Conservation (phyloP, 1,140 invertebrate species). For the Pseudomyrmex pallidus region DNA sequence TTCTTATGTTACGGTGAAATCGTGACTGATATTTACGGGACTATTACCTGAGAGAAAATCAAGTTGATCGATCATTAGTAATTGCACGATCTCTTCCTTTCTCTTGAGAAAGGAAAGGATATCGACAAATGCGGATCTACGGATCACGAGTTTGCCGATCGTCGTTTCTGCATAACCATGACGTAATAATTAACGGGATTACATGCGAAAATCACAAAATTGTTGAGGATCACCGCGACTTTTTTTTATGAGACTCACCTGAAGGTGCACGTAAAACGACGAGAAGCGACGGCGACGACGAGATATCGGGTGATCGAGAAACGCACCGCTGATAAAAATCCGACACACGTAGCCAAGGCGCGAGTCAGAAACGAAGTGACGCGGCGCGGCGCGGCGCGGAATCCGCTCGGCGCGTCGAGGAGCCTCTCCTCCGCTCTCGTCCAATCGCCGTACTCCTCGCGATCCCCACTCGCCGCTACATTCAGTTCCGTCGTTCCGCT, state of each 20-base stretch:
- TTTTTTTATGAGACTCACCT: conserved; percentile 23
- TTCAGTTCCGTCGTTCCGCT: conserved; percentile 67
- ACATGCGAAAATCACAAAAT: no score
- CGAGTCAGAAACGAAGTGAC: conserved; percentile 77
- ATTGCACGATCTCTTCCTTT: no score
- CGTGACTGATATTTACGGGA: no score
- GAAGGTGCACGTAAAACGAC: background rate
- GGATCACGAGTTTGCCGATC: no score
- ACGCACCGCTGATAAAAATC: background rate
- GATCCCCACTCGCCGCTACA: background rate
- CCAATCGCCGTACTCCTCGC: conserved; percentile 64
- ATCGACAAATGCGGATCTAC: no score
- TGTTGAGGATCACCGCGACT: no score
- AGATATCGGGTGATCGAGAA: conserved; percentile 15
- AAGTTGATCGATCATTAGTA: no score
- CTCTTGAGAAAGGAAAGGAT: no score
- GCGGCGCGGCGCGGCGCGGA: conserved; percentile 58
- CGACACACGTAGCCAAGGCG: conserved; percentile 60
- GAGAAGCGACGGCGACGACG: background rate
- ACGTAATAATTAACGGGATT: no score
- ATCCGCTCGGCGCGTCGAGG: conserved; percentile 63
- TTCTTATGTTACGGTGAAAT: no score
- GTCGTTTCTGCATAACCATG: no score
- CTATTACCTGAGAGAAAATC: no score
- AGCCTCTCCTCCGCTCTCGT: conserved; percentile 67